Conservation (phyloP, 1,140 invertebrate genomes). For the Leptonema lineaticorne region DNA sequence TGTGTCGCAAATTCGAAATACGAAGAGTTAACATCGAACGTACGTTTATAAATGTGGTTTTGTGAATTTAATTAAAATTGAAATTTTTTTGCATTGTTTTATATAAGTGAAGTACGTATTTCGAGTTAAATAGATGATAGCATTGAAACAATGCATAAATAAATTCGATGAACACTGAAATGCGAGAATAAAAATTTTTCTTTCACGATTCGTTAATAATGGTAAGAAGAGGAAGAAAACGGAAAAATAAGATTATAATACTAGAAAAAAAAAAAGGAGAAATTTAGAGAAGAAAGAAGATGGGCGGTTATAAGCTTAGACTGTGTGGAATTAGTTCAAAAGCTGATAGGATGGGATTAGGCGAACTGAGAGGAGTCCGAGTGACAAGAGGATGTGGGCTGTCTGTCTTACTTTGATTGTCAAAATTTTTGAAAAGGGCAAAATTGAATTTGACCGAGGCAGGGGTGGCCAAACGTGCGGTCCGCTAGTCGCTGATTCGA, state of each 20-base stretch:
- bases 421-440: conserved; percentile 34
- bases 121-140: no score
- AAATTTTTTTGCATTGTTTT: no score
- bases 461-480: conserved; percentile 1
- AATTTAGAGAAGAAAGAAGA: not conserved
- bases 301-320: not conserved
- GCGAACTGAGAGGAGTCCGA: conserved; percentile 1
- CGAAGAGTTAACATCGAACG: no score
- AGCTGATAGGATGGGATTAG: conserved; percentile 22
- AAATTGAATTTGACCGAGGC: conserved; percentile 23
- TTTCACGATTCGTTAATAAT: conserved; percentile 3
- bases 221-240: not conserved
- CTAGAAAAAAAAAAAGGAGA: no score
- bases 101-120: no score
- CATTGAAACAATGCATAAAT: no score
- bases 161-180: conserved; percentile 6
- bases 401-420: conserved; percentile 31
- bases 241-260: no score
- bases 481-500: conserved; percentile 2
- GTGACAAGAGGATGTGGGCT: conserved; percentile 30
- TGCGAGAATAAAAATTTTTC: conserved; percentile 14
- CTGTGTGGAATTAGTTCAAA: conserved; percentile 17
- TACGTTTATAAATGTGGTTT: no score
- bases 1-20: no score
- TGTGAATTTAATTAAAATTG: no score